A percentile compares a stretch with the other conserved stretches of the same genome.
Evolutionary conservation across 2,113 vertebrate species (phyloP).

Genomic region (human (Homo sapiens)): DNA sequence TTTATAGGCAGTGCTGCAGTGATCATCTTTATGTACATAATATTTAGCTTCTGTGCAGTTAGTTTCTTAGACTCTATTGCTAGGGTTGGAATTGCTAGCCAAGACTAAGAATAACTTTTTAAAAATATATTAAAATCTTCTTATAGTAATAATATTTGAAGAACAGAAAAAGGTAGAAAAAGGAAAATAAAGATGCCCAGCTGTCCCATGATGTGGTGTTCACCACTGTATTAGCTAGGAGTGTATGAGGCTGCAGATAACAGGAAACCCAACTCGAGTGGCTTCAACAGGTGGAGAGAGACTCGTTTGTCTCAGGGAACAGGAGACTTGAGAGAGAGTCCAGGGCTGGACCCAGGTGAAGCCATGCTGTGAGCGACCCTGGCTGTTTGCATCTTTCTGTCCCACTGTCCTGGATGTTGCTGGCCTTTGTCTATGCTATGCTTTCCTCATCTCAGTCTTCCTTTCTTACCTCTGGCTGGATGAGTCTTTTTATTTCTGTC

Average conservation of each 20-base stretch:
- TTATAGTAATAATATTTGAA: not conserved
- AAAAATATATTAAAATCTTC: not conserved
- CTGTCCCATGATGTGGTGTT: not conserved
- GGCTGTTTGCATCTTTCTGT: fast-evolving
- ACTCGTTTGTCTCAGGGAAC: not conserved
- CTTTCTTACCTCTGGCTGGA: fast-evolving
- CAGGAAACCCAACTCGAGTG: fast-evolving
- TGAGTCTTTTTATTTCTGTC: not conserved
- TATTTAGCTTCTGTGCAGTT: not conserved
- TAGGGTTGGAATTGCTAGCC: not conserved
- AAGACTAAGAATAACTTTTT: not conserved
- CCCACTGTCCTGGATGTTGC: fast-evolving
- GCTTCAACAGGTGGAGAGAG: not conserved
- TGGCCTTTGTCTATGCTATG: fast-evolving
- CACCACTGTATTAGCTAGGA: fast-evolving
- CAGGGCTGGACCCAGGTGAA: not conserved
- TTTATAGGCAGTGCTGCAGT: not conserved
- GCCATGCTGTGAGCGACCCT: not conserved
- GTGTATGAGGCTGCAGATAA: fast-evolving
- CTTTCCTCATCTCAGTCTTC: not conserved
- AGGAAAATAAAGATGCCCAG: not conserved
- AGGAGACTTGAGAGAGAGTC: not conserved
- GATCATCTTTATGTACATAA: not conserved
- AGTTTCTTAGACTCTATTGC: constrained; percentile 1
- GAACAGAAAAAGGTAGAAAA: not conserved